phyloP scores from a whole-genome alignment of 2,797 vertebrate genomes.

The Ibycter americanus region DNA sequence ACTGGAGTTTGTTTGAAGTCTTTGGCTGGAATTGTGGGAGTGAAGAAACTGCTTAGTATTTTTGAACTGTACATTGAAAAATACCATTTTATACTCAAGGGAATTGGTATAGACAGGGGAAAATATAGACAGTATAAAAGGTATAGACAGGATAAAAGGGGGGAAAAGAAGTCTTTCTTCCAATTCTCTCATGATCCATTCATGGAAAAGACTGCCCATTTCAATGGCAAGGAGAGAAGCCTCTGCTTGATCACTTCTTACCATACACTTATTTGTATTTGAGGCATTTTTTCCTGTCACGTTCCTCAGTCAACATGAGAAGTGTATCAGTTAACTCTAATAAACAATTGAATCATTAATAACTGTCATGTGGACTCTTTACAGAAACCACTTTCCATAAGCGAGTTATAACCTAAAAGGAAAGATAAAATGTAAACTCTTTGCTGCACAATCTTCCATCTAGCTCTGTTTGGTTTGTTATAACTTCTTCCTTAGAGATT shows the following conservation, averaged over 20 bases:
- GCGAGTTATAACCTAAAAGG: neutral
- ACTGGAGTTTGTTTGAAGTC: neutral
- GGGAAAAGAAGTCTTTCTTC: neutral
- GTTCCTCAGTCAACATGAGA: neutral
- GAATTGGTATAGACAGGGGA: neutral
- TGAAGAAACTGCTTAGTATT: neutral
- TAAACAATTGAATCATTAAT: neutral
- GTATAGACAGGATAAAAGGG: neutral
- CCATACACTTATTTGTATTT: neutral
- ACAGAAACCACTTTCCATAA: neutral
- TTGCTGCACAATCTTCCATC: neutral
- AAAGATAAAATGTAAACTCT: neutral
- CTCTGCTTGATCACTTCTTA: neutral
- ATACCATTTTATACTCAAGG: neutral
- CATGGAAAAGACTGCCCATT: neutral
- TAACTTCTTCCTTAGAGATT: neutral
- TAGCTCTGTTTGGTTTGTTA: neutral
- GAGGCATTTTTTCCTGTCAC: neutral
- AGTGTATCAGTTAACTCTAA: neutral
- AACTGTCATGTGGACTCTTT: neutral
- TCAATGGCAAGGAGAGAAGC: neutral
- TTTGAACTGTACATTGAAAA: neutral
- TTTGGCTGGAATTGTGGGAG: neutral
- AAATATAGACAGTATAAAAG: neutral
- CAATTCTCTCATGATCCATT: neutral